Percentiles rank a stretch among this genome's conserved stretches.
phyloP scores from a whole-genome alignment of 2,888 invertebrate genomes.

The Allophyes oxyacanthae region DNA sequence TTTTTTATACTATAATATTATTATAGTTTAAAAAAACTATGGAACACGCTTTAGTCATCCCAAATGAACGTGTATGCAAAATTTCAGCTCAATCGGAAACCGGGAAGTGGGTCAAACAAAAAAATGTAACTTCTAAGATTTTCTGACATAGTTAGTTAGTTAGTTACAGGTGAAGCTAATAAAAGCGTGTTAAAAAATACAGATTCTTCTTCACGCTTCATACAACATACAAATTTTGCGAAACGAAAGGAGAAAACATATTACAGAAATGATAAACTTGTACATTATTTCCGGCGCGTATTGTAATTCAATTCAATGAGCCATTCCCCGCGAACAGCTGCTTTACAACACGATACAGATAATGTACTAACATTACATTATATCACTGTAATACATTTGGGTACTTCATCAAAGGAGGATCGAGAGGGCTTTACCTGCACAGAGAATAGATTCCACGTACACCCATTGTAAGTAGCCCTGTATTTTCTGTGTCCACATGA shows the following conservation, averaged over 20 bases:
- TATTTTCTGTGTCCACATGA: conserved; percentile 42
- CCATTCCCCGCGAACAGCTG: conserved; percentile 51
- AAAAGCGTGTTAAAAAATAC: no score
- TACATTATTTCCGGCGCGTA: conserved; percentile 39
- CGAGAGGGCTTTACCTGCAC: conserved; percentile 50
- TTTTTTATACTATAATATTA: no score
- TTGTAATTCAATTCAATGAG: conserved; percentile 55
- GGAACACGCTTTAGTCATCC: no score
- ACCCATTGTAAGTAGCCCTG: conserved; percentile 34
- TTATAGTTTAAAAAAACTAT: no score
- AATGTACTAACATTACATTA: conserved; percentile 53
- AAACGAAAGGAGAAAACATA: conserved; percentile 20
- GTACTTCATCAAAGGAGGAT: conserved; percentile 57
- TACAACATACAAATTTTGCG: no score
- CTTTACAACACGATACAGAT: conserved; percentile 45
- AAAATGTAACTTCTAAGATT: no score
- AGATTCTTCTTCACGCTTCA: no score
- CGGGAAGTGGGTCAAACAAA: no score
- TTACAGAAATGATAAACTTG: conserved; percentile 31
- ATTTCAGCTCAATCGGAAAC: no score
- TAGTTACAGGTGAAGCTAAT: no score
- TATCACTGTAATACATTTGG: conserved; percentile 55
- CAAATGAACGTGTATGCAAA: no score
- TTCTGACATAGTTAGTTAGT: no score
- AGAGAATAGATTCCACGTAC: conserved; percentile 45